Conservation (phyloP, 2,113 vertebrate species). For the Oncorhynchus nerka region DNA sequence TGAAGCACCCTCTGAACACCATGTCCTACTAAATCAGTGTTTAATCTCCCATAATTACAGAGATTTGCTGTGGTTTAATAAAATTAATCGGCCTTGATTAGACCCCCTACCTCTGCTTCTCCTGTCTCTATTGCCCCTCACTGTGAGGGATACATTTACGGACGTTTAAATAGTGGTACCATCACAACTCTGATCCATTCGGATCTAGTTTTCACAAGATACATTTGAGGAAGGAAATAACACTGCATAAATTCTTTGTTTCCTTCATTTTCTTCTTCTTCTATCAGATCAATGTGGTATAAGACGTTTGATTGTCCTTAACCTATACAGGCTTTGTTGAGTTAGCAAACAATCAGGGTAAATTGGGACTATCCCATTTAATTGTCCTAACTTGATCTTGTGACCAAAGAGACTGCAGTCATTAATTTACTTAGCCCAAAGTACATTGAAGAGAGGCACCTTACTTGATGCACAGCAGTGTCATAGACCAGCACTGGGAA, state of each 20-base stretch:
- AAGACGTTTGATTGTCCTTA: no score
- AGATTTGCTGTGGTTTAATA: conserved; percentile 74
- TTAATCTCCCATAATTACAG: conserved; percentile 78
- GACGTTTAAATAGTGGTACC: conserved; percentile 65
- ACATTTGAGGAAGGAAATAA: background rate
- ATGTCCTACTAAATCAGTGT: conserved; percentile 65
- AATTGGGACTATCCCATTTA: conserved; percentile 66
- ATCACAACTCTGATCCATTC: conserved; percentile 38
- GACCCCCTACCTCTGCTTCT: conserved; percentile 69
- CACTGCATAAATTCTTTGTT: no score
- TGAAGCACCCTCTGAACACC: conserved; percentile 51
- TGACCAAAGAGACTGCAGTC: conserved; percentile 49
- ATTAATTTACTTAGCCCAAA: conserved; percentile 5
- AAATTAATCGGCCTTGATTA: conserved; percentile 71
- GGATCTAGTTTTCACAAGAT: no score
- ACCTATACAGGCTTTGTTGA: no score
- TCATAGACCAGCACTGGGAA: conserved; percentile 10
- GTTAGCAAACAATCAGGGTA: conserved; percentile 37
- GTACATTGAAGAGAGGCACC: conserved; percentile 17
- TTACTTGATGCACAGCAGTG: conserved; percentile 37
- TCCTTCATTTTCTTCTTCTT: no score
- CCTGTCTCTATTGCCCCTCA: conserved; percentile 62
- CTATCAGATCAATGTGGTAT: no score
- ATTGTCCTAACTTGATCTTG: conserved; percentile 53
- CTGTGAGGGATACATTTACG: conserved; percentile 63